Base-by-base conservation (phyloP, 2,113 vertebrate genomes). In the Aleadryas rufinucha region DNA sequence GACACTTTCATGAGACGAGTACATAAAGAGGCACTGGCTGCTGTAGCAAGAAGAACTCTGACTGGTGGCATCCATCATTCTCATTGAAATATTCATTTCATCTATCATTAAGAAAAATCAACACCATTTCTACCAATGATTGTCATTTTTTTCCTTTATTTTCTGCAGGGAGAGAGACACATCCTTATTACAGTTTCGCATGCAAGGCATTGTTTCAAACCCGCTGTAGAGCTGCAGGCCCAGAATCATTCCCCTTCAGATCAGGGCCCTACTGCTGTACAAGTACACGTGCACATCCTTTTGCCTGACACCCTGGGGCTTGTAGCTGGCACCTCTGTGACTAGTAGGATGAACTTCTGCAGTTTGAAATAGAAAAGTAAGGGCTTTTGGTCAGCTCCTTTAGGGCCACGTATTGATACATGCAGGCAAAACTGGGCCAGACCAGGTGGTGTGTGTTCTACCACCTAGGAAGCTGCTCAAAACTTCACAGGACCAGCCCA, bases 41-140 rank as follows among this genome's bases (percentile, higher is more conserved):
- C 81, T 91, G 84, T 92, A 97, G 91, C 87, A 91, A 87, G 96
- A 97, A 79, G 50, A 96, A 84, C 96, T 96, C 82, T 96, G 95
- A 89, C 88, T 97, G 88, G 88, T 20, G 6, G 71, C 93, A 97
- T 97, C 90, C 90, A 92, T 97, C 97, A 97, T 70, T 89, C 90
- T 60, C 33, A 60, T 87, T 3, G 56, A 71, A 66, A 84, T 95
- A 96, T 82, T 87, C 22, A 72, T 97, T 97, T 97, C 70, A 97
- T 97, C 96, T 96, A 83, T 97, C 95, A 96, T 68, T 96, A 94
- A 95, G 95, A 97, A 97, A 95, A 98, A 97, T 96, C 59, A 97
- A 90, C 75, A 63, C 41, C 30, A 84, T 96, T 97, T 97, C 82
- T 95, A 87, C 66, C 87, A 83, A 69, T 93, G 90, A 90, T 82